Percentiles rank a stretch among this genome's conserved stretches.
Conservation (phyloP, 2,888 invertebrate genomes). For the Platycnemis pennipes region DNA sequence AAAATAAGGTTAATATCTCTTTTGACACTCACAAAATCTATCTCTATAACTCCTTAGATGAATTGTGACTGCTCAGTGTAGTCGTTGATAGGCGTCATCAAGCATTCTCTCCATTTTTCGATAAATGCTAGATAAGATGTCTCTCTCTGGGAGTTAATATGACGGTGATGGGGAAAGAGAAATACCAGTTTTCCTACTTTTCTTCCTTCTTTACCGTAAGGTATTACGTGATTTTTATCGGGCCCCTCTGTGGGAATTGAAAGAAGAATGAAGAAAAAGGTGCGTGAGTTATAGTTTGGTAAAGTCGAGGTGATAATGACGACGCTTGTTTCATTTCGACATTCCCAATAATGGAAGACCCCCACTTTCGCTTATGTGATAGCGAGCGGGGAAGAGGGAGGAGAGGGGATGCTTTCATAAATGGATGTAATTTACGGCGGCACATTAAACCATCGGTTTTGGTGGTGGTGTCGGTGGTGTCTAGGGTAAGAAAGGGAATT, state of each 20-base stretch:
- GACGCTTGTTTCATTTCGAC: background rate
- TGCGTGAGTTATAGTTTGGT: background rate
- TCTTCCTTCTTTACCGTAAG: background rate
- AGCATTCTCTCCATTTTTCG: too few relatives aligned
- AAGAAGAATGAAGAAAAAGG: background rate
- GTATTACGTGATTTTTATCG: background rate
- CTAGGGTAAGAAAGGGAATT: background rate
- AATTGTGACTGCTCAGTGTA: too few relatives aligned
- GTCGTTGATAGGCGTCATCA: too few relatives aligned
- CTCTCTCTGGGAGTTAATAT: too few relatives aligned
- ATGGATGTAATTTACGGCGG: slow-evolving; percentile 12
- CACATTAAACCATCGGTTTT: background rate
- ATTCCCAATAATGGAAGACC: background rate
- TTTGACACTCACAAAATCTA: too few relatives aligned
- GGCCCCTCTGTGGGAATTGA: background rate
- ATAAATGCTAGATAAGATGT: too few relatives aligned
- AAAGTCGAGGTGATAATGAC: background rate
- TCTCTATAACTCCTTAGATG: too few relatives aligned
- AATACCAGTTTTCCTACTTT: background rate
- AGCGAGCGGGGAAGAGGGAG: background rate
- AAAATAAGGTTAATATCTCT: too few relatives aligned
- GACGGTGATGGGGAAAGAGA: too few relatives aligned
- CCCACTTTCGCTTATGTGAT: background rate
- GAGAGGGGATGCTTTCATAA: background rate
- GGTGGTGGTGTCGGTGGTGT: background rate